Conservation (phyloP, 2,797 vertebrate genomes). For the Setipinna tenuifilis region DNA sequence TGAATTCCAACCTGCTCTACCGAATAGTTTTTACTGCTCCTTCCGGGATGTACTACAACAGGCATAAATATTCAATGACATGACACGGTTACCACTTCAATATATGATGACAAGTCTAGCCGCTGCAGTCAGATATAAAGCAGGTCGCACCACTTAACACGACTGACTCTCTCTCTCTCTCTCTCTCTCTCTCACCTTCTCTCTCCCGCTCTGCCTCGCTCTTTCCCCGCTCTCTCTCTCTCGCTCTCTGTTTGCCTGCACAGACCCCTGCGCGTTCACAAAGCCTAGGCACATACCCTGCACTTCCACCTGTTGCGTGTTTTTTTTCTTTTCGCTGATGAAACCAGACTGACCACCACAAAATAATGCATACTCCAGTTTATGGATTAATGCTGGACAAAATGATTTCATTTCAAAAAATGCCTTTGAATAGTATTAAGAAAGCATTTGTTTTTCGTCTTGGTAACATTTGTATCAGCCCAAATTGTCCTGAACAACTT, state of each 20-base stretch:
- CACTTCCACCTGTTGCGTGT: neutral
- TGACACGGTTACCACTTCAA: neutral
- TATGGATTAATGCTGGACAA: neutral
- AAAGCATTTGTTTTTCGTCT: neutral
- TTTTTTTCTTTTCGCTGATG: neutral
- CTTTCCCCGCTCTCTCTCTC: constrained; percentile 28
- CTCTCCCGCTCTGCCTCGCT: constrained; percentile 23
- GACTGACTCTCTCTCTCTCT: constrained; percentile 23
- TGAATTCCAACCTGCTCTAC: constrained; percentile 12
- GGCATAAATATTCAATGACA: neutral
- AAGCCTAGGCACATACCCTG: neutral
- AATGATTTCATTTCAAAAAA: neutral
- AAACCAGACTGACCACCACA: neutral
- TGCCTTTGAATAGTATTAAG: neutral
- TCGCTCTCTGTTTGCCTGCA: constrained; percentile 16
- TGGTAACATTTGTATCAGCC: neutral
- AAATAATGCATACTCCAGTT: neutral
- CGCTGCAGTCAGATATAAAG: neutral
- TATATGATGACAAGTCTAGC: neutral
- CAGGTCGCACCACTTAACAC: neutral
- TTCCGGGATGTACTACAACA: constrained; percentile 14
- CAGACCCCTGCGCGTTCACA: neutral
- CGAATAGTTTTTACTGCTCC: neutral
- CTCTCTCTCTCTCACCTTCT: constrained; percentile 23
- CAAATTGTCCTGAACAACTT: neutral